Base-by-base conservation (phyloP, 2,797 vertebrate genomes). In the Varecia variegata region DNA sequence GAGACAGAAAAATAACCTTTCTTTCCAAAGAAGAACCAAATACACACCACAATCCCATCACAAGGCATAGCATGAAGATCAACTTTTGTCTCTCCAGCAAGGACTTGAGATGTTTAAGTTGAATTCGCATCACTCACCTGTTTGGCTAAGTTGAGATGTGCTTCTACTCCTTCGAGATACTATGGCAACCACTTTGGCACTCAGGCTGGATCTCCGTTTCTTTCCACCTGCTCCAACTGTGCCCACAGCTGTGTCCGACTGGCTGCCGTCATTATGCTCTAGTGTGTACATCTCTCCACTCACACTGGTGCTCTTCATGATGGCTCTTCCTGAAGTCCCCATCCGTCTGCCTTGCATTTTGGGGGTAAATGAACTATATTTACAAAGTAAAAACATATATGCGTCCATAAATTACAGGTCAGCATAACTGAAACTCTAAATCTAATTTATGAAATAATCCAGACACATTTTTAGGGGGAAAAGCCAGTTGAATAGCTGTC, bases 181-280 rank as follows among this genome's bases (percentile, higher is more conserved):
- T 23, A 99, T 99, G 98, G 99, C 99, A 65, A 99, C 99, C 97
- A 99, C 99, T 80, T 99, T 99, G 88, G 99, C 99, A 77, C 99
- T 99, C 97, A 99, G 98, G 98, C 99, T 99, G 98, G 99, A 99
- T 60, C 99, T 99, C 74, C 99, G 99, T 98, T 99, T 99, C 99
- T 99, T 99, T 97, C 99, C 99, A 96, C 99, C 99, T 50, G 99
- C 99, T 65, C 99, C 99, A 88, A 99, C 99, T 2, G 98, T 99
- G 70, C 99, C 99, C 98, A 99, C 99, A 14, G 99, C 99, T 0
- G 99, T 99, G 98, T 99, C 99, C 0, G 99, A 99, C 97, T 99
- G 99, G 98, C 99, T 99, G 98, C 99, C 99, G 0, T 99, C 99
- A 12, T 99, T 99, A 97, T 99, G 99, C 98, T 99, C 99, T 98